Base-by-base conservation (phyloP, 2,888 invertebrate species). In the Cephus rjabovi region DNA sequence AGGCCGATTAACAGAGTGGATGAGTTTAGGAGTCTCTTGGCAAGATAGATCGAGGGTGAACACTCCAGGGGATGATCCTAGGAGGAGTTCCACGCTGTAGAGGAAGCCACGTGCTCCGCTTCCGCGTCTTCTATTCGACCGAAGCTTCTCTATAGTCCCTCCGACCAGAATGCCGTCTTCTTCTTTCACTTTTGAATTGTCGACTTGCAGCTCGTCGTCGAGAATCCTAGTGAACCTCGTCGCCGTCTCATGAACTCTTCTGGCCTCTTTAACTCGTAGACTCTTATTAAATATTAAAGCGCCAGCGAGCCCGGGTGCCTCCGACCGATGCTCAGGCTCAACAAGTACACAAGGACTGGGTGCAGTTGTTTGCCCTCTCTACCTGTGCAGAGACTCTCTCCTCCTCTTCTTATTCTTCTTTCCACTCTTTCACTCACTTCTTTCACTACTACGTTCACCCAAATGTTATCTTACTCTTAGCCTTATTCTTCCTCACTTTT, bases 341-440 rank as follows among this genome's bases (percentile, higher is more conserved):
- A 89, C 87, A 88, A 89, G 88, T 88, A 87, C 83, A 87, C 85
- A 86, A 84, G 83, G 74, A 70, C 70, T 70, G 15, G 70, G 30
- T 70, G 33, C 70, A 30, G 70, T n/a, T 12, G 70, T 70, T 70
- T 70, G 40, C 40, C 40, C 40, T 40, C 40, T 40, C 40, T 40
- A 40, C 70, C 70, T 70, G 70, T 70, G 30, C n/a, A 70, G 31
- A 33, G 70, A 33, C 30, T 0, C 31, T 11, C 31, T 33, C 31
- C 31, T 70, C n/a, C 75, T 75, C 69, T 73, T 34, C 34, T 76
- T 33, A 56, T 75, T 74, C 69, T 31, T 71, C 75, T 71, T 73
- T 74, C 75, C 74, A 76, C 74, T 74, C 74, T 31, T 33, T 71
- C 71, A 31, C 71, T 34, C 74, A 30, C 74, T 34, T 74, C 74